These are phyloP conservation scores for Vicugna pacos DNA, from an alignment of 2,113 vertebrate genomes.

Conservation along the genomic window DNA sequence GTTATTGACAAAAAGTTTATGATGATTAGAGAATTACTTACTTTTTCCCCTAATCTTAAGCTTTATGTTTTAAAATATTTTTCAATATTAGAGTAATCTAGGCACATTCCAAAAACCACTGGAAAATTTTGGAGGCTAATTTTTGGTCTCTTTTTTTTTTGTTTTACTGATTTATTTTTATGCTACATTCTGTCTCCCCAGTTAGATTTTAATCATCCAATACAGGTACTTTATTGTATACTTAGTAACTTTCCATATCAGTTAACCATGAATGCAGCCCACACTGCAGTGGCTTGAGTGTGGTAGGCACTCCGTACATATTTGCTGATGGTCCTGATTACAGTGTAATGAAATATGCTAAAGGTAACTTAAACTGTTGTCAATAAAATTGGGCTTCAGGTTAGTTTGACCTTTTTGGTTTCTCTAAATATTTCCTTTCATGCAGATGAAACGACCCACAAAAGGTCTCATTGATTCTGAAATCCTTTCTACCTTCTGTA, in stretches of 20 bases:
- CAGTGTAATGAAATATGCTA: not conserved
- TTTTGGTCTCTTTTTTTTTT: not conserved
- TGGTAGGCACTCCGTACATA: not conserved
- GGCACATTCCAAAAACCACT: not conserved
- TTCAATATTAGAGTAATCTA: not conserved
- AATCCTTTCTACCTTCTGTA: not conserved
- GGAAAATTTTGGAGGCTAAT: not conserved
- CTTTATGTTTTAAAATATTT: constrained; percentile 26
- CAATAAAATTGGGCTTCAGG: constrained; percentile 21
- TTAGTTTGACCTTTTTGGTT: constrained; percentile 11
- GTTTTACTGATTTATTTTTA: not conserved
- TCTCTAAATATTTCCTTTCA: constrained; percentile 28
- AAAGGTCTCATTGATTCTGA: not conserved
- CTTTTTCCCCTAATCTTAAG: not conserved
- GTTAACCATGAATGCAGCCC: not conserved
- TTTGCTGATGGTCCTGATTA: not conserved
- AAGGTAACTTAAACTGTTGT: not conserved
- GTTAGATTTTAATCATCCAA: not conserved
- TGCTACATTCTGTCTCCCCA: not conserved
- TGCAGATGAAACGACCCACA: constrained; percentile 8
- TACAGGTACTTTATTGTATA: not conserved
- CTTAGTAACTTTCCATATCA: not conserved
- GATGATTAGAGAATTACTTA: not conserved
- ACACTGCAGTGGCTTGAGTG: not conserved
- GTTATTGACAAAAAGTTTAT: not conserved